These are phyloP conservation scores for Myopa testacea DNA, from an alignment of 2,888 invertebrate genomes.

Conservation along the genomic window DNA sequence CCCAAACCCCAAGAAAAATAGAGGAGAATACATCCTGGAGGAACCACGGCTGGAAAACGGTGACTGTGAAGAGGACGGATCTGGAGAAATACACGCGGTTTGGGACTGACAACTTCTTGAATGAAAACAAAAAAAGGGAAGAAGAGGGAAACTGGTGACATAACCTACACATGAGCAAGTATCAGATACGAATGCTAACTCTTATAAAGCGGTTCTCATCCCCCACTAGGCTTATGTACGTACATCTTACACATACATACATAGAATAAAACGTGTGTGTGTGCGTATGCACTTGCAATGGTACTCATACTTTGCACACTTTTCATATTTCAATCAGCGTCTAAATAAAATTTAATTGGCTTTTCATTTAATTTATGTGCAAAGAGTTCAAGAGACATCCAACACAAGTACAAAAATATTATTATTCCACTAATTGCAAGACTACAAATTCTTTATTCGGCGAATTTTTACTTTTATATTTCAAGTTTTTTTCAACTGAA, in stretches of 20 bases:
- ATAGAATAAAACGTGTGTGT: no score
- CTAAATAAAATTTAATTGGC: not conserved
- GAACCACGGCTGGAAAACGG: not conserved
- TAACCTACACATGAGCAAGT: slow-evolving; percentile 42
- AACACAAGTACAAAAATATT: no score
- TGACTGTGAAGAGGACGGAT: not conserved
- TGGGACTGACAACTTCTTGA: slow-evolving; percentile 1
- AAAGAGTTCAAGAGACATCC: not conserved
- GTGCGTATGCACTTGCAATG: no score
- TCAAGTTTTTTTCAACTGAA: no score
- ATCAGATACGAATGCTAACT: not conserved
- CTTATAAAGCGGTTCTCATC: no score
- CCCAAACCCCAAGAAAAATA: not conserved
- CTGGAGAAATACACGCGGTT: not conserved
- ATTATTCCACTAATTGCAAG: no score
- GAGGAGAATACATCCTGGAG: not conserved
- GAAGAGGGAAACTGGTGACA: slow-evolving; percentile 53
- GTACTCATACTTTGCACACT: no score
- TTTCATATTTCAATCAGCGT: no score
- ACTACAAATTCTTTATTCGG: no score
- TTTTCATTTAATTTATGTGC: not conserved
- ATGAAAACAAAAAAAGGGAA: not conserved
- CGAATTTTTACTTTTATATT: no score
- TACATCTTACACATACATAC: no score
- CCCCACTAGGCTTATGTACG: no score